These are phyloP conservation scores for Tetropium fuscum DNA, from an alignment of 2,888 invertebrate genomes.

Conservation along the genomic window DNA sequence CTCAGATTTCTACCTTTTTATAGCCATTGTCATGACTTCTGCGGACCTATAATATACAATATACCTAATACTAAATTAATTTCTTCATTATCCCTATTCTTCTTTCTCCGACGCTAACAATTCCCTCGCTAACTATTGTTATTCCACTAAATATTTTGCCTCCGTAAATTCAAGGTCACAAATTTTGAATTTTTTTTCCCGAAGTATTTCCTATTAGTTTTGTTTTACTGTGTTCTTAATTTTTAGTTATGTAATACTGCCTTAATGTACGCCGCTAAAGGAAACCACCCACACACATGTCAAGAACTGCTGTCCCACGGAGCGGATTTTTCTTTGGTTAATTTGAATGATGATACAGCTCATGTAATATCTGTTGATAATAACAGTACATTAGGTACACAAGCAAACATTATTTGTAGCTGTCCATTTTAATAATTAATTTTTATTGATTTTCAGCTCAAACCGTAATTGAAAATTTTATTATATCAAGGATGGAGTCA, in stretches of 20 bases:
- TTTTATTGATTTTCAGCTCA: conserved; percentile 68
- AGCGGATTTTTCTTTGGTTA: conserved; percentile 83
- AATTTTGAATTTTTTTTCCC: no score
- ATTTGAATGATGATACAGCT: conserved; percentile 87
- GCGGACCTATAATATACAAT: no score
- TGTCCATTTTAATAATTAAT: conserved; percentile 53
- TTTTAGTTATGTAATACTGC: conserved; percentile 88
- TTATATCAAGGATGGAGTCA: conserved; percentile 63
- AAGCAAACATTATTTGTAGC: neutral
- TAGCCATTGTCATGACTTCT: no score
- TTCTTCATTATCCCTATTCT: no score
- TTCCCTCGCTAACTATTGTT: no score
- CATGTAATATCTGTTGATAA: conserved; percentile 82
- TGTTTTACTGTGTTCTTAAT: no score
- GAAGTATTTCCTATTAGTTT: no score
- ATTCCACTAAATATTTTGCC: no score
- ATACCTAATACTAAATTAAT: no score
- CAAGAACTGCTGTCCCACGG: conserved; percentile 85
- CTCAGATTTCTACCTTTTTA: no score
- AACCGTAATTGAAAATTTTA: conserved; percentile 81
- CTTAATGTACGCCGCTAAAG: conserved; percentile 91
- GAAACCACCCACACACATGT: conserved; percentile 90
- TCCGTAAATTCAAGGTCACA: no score
- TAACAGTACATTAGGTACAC: conserved; percentile 68
- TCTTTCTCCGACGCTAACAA: no score